Conservation (phyloP, 2,888 invertebrate species). For the Orthosia gracilis region DNA sequence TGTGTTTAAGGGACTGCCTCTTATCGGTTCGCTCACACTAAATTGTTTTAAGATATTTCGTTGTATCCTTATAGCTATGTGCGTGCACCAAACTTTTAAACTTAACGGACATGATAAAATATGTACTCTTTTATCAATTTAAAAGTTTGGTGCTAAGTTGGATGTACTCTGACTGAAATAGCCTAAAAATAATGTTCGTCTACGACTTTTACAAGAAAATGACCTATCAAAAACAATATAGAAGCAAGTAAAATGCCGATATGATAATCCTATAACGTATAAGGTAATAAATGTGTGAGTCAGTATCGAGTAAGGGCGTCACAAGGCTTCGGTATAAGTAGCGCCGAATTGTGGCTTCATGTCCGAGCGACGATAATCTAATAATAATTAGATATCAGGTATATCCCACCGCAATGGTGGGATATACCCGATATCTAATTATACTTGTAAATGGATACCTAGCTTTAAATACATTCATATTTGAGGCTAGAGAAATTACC, state of each 20-base stretch:
- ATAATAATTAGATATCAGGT: too few species aligned
- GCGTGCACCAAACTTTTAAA: too few species aligned
- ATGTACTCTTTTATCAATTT: not conserved
- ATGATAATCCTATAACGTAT: conserved; percentile 68
- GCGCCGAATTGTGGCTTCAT: conserved; percentile 86
- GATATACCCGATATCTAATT: conserved; percentile 66
- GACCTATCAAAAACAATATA: conserved; percentile 26
- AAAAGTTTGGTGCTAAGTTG: not conserved
- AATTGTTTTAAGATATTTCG: conserved; percentile 21
- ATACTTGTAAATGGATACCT: conserved; percentile 66
- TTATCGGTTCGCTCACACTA: conserved; percentile 66
- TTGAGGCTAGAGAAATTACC: conserved; percentile 33
- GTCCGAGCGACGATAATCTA: conserved; percentile 74
- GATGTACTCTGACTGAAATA: not conserved
- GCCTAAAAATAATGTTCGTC: not conserved
- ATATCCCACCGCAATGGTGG: too few species aligned
- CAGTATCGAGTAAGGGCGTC: conserved; percentile 76
- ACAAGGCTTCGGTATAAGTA: conserved; percentile 86
- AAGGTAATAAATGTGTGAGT: conserved; percentile 75
- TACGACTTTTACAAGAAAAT: conserved; percentile 4
- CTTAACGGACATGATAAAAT: too few species aligned
- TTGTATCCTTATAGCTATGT: not conserved
- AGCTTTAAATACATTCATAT: conserved; percentile 55
- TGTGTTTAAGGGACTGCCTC: conserved; percentile 77
- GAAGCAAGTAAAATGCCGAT: conserved; percentile 50